Conservation (phyloP, 2,888 invertebrate species). For the Endomychus coccineus region DNA sequence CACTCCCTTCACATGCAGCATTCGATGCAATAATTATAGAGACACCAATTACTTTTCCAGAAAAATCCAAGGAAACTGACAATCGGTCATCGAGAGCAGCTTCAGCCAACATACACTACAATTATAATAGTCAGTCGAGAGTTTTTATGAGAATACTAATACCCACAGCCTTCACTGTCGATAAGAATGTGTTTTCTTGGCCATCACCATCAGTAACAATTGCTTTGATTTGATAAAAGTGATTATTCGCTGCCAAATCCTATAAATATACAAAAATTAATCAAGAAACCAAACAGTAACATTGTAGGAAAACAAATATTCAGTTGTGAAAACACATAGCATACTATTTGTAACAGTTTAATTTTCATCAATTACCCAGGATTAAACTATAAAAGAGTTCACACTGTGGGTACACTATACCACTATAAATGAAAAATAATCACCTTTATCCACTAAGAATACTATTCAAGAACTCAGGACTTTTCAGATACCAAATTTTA, state of each 20-base stretch:
- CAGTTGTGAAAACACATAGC: too few relatives aligned
- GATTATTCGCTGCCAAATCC: conserved; percentile 58
- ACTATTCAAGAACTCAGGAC: too few relatives aligned
- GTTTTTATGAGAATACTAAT: conserved; percentile 40
- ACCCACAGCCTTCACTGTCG: conserved; percentile 77
- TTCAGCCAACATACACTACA: conserved; percentile 67
- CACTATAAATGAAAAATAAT: too few relatives aligned
- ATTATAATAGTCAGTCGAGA: neutral
- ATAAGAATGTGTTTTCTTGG: conserved; percentile 59
- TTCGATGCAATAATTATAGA: conserved; percentile 49
- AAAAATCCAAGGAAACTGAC: conserved; percentile 71
- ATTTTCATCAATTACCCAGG: too few relatives aligned
- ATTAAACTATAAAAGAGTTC: too few relatives aligned
- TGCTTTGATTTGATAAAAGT: conserved; percentile 68
- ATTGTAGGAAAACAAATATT: too few relatives aligned
- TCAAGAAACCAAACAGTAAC: neutral
- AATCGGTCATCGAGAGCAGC: conserved; percentile 71
- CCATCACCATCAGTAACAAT: conserved; percentile 61
- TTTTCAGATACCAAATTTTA: too few relatives aligned
- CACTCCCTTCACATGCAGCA: conserved; percentile 44
- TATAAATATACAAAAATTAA: conserved; percentile 46
- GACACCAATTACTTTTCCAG: conserved; percentile 70
- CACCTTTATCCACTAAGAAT: too few relatives aligned
- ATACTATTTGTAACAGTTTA: too few relatives aligned
- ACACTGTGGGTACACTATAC: too few relatives aligned